These are phyloP conservation scores for human (Homo sapiens) DNA, from an alignment of 2,113 vertebrate species.

Conservation along the genomic window GRCh38 chr7:27105501-27106000, in stretches of 20 bases:
- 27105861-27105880: constrained; percentile 85
- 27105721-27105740: neutral
- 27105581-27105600: neutral
- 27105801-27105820: constrained; percentile 51
- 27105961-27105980: constrained; percentile 67
- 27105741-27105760: constrained; percentile 1
- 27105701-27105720: neutral
- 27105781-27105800: neutral
- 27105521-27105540: constrained; percentile 35
- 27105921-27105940: constrained; percentile 67
- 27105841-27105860: constrained; percentile 82
- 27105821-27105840: constrained; percentile 71
- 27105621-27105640: neutral
- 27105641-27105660: neutral
- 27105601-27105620: neutral
- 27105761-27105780: constrained; percentile 20
- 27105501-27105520: constrained; percentile 29
- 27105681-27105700: neutral
- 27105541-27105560: neutral
- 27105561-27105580: neutral
- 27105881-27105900: constrained; percentile 80
- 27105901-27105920: constrained; percentile 78
- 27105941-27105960: constrained; percentile 65
- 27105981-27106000: constrained; percentile 68
- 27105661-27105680: constrained; percentile 14